Conservation (phyloP, 2,888 invertebrate genomes). For the Euplagia quadripunctaria region DNA sequence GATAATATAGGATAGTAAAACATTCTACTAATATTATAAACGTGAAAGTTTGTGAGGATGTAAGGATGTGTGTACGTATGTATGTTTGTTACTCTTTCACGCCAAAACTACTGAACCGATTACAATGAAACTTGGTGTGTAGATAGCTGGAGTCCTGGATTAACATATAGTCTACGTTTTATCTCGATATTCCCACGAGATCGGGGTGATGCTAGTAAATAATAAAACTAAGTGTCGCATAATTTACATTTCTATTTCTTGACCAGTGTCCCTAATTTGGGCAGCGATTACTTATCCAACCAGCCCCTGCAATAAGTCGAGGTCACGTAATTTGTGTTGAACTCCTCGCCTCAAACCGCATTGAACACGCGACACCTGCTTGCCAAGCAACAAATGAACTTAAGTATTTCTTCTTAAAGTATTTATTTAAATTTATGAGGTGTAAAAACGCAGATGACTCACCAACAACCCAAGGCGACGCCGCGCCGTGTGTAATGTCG, state of each 20-base stretch:
- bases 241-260: constrained; percentile 12
- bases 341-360: constrained; percentile 29
- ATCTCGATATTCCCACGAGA: no score
- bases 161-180: no score
- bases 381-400: constrained; percentile 36
- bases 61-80: no score
- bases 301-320: constrained; percentile 29
- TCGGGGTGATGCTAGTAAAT: no score
- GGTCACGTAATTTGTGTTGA: constrained; percentile 35
- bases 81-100: no score
- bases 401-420: constrained; percentile 24
- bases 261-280: constrained; percentile 31
- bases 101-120: no score
- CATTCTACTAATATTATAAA: no score
- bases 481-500: constrained; percentile 37
- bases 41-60: no score
- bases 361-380: constrained; percentile 36
- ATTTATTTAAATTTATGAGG: constrained; percentile 41
- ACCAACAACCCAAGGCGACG: constrained; percentile 48
- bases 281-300: constrained; percentile 39
- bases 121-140: no score
- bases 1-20: not conserved
- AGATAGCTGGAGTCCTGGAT: no score
- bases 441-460: constrained; percentile 36
- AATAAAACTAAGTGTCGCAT: not conserved